Evolutionary conservation across 92 coral and sea anemone genomes (phyloP), one percentile per base, ranked within the genome.

Genomic region (Paragorgia papillata): DNA sequence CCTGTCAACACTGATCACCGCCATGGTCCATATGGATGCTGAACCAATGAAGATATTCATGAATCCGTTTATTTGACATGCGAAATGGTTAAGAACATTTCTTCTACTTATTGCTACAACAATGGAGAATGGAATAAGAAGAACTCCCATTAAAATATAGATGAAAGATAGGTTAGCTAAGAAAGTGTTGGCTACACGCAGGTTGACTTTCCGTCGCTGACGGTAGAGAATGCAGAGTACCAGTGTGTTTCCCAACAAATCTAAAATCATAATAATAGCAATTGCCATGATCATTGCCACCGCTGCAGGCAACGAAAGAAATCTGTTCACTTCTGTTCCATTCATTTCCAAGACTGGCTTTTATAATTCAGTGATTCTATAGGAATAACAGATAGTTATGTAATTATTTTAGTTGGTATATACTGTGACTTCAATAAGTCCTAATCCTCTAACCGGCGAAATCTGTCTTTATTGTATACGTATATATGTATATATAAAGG

Each of bases 1-100:
- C 97, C 97, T 94, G 87, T 94, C 97, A 39, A 91, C 73, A 44
- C 97, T 88, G 7, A 94, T 94, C 13, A 82, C 90, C 9, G 95
- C 97, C 90, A 94, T 85, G 14, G 92, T 94, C 28, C 89, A 89
- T 44, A 94, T 91, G 1, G 97, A 90, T 19, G 92, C 86, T 2
- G 97, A 80, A 20, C 97, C 97, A 0, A 89, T 90, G 34, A 85
- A 70, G 83, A 94, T 85, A 81, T 94, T 91, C 46, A 88, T 66
- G 60, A 92, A 87, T 2, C 97, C 97, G 77, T 94, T 94, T 33
- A 94, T n/a, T 75, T 94, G 85, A 79, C 97, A 94, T 9, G 80
- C 62, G 7, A 89, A 71, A 22, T 92, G 82, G 7, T 84, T 88
- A 44, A 89, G 85, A 4, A 86, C 39, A 17, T 80, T 82, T 0